Evolutionary conservation across 92 coral and sea anemone genomes (phyloP), one percentile per base, ranked within the genome.

Genomic region (Paragorgia papillata): DNA sequence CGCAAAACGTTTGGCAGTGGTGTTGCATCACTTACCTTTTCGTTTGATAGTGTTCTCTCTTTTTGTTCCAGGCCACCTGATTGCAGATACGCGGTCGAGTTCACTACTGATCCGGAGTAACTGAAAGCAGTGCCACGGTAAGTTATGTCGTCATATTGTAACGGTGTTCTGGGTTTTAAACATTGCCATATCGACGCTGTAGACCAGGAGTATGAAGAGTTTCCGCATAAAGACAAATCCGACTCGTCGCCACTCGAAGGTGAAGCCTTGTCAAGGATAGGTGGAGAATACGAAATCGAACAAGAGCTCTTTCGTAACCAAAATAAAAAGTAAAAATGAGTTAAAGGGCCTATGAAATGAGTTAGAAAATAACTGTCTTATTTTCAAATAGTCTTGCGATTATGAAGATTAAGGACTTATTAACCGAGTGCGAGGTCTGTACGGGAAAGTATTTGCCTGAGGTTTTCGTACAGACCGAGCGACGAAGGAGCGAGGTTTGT

Each of bases 221-320:
- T 56, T 28, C 18, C 62, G 1, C 13, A 7, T 28, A 31, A 28
- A 7, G 62, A 22, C 30, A 56, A 56, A 15, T 56, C 62, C n/a
- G 53, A 46, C 8, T 56, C 33, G 10, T 13, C 30, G 10, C 30
- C 31, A 28, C 62, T 56, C 62, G 31, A 22, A 22, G 33, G 30
- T 1, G 62, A 22, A 56, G 22, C 12, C 12, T 6, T 22, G 62
- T 22, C 62, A 8, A 28, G 1, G 3, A 56, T 56, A 1, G 62
- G 12, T 12, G 62, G 58, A 6, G 58, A 51, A 51, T 51, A 56
- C 30, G 62, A 17, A 56, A 31, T 22, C 62, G 62, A 14, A 56
- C 62, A 56, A 6, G 62, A 9, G 33, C 29, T 56, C 62, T 56
- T 22, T 56, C 3, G n/a, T n/a, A 22, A 22, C 26, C 20, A 17